These are phyloP conservation scores for Lanius collurio DNA, from an alignment of 2,113 vertebrate species.

Conservation along the genomic window DNA sequence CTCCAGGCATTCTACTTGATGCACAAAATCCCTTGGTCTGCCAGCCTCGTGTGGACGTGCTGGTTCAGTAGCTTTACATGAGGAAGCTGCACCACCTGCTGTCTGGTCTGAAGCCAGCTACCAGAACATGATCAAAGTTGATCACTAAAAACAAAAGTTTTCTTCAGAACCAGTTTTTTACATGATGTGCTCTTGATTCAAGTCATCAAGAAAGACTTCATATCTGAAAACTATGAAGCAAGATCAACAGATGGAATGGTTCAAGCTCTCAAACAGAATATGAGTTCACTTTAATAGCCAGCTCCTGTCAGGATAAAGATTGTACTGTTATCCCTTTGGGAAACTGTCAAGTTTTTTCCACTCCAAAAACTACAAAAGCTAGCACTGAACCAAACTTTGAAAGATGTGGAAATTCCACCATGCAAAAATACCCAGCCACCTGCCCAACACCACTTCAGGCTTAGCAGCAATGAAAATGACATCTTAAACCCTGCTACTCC, in stretches of 20 bases:
- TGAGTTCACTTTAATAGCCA: not conserved
- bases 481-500: not conserved
- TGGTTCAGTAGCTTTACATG: not conserved
- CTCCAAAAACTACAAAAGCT: not conserved
- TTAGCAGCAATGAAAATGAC: not conserved
- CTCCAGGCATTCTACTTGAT: not conserved
- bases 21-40: not conserved
- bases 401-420: not conserved
- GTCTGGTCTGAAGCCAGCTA: not conserved
- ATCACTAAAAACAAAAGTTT: not conserved
- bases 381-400: not conserved
- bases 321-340: not conserved
- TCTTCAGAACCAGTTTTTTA: not conserved
- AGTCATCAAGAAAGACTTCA: not conserved
- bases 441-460: not conserved
- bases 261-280: not conserved
- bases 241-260: not conserved
- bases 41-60: not conserved
- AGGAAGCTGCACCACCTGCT: conserved; percentile 70
- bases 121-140: not conserved
- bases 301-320: not conserved
- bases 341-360: not conserved
- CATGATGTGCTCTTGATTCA: not conserved
- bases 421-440: not conserved
- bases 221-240: not conserved